Percentiles rank a stretch among this genome's conserved stretches.
Evolutionary conservation across 1,140 invertebrate genomes (phyloP).

Genomic region (Nephila pilipes): DNA sequence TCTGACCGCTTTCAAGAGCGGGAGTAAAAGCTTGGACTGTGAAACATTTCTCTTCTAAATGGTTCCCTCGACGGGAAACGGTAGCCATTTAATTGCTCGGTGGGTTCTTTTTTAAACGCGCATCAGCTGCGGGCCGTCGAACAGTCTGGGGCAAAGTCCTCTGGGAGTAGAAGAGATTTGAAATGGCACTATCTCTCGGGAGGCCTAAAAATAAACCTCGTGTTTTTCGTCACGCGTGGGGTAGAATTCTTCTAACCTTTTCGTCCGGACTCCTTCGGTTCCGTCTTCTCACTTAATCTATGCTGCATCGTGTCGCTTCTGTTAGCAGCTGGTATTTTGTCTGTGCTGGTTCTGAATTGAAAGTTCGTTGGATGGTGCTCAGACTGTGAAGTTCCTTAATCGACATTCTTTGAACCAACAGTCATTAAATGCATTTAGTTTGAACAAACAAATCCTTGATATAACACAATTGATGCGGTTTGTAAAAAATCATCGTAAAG

Average conservation of each 20-base stretch:
- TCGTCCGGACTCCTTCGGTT: background rate
- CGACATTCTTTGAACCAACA: too few relatives aligned
- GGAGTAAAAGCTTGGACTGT: too few relatives aligned
- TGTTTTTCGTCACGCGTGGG: constrained; percentile 43
- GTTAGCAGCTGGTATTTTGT: background rate
- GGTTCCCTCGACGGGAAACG: background rate
- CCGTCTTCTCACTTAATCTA: background rate
- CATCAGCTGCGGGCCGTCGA: background rate
- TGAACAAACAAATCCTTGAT: too few relatives aligned
- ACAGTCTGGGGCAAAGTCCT: constrained; percentile 48
- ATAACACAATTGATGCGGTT: too few relatives aligned
- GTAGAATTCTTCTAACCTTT: constrained; percentile 4
- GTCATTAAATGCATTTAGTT: too few relatives aligned
- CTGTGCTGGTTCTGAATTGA: background rate
- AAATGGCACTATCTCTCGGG: constrained; percentile 27
- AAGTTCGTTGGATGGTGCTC: too few relatives aligned
- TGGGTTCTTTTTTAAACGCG: background rate
- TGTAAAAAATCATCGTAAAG: too few relatives aligned
- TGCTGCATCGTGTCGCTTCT: background rate
- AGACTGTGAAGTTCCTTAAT: too few relatives aligned
- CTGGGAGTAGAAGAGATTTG: background rate
- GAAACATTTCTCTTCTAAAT: background rate
- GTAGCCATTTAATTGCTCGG: background rate
- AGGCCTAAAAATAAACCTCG: constrained; percentile 6
- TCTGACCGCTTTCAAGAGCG: too few relatives aligned